Evolutionary conservation across 2,113 vertebrate genomes (phyloP).

Genomic region (Mandrillus leucophaeus): DNA sequence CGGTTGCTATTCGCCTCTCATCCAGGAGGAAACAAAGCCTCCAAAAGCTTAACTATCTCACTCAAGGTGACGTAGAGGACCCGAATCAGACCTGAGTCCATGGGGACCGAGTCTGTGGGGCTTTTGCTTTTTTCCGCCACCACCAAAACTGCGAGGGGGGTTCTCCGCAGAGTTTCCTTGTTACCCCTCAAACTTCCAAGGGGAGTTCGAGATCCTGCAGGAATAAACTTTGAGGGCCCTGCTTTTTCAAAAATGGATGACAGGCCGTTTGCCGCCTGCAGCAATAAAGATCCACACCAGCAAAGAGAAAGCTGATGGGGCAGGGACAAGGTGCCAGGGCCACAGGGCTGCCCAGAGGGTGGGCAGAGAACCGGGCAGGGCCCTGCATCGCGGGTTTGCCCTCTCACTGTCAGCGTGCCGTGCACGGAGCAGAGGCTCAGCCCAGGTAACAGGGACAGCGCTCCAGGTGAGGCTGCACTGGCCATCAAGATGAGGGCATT

Average conservation of each 20-base stretch:
- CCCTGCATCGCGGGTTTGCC: neutral
- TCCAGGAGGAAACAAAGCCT: neutral
- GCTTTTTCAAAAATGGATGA: neutral
- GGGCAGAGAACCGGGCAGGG: neutral
- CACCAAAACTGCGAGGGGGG: neutral
- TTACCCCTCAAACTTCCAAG: neutral
- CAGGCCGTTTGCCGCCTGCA: neutral
- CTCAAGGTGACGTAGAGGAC: neutral
- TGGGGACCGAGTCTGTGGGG: neutral
- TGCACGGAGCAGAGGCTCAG: neutral
- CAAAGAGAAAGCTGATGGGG: neutral
- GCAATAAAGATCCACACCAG: neutral
- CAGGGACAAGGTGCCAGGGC: neutral
- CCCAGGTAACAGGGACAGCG: neutral
- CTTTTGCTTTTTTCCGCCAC: neutral
- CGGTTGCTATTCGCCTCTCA: neutral
- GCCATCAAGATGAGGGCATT: neutral
- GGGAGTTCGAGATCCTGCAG: neutral
- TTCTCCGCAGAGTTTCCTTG: neutral
- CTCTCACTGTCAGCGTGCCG: neutral
- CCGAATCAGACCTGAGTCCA: neutral
- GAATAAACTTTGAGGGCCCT: neutral
- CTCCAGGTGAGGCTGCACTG: neutral
- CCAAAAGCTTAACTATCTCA: neutral
- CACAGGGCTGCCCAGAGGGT: fast-evolving